Evolutionary conservation across 1,140 invertebrate genomes (phyloP).

Genomic region (Venustaconcha ellipsiformis): DNA sequence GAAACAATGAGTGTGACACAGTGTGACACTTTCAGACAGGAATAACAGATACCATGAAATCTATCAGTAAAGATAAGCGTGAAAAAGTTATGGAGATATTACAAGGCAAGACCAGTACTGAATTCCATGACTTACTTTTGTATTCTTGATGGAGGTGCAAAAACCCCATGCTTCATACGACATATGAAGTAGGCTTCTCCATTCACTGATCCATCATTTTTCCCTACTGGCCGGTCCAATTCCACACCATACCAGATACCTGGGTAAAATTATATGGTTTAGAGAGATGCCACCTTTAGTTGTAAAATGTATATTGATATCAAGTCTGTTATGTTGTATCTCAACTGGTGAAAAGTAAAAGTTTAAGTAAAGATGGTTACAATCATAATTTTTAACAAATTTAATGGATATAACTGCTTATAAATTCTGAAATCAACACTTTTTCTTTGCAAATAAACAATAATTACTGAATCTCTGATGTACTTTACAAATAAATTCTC

Average conservation of each 20-base stretch:
- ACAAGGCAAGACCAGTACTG: too few relatives aligned
- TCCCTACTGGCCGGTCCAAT: conserved; percentile 94
- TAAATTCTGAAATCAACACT: background rate
- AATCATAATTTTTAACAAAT: background rate
- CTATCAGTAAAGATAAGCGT: too few relatives aligned
- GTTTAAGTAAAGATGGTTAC: background rate
- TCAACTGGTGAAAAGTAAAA: too few relatives aligned
- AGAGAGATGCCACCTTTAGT: too few relatives aligned
- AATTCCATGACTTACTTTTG: conserved; percentile 64
- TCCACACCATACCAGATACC: conserved; percentile 98
- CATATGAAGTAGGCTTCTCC: conserved; percentile 74
- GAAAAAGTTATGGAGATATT: too few relatives aligned
- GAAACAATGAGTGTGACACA: too few relatives aligned
- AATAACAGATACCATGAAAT: too few relatives aligned
- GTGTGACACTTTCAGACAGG: too few relatives aligned
- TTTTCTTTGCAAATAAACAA: background rate
- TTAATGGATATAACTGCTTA: background rate
- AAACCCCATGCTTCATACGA: conserved; percentile 69
- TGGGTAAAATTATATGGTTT: conserved; percentile 72
- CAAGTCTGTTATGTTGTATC: too few relatives aligned
- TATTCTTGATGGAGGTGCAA: conserved; percentile 68
- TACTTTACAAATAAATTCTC: background rate
- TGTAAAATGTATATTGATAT: too few relatives aligned
- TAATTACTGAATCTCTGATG: background rate
- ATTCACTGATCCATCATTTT: conserved; percentile 96